These are phyloP conservation scores for Galeopsomyia nigrocyanea DNA, from an alignment of 2,888 invertebrate genomes.

Conservation along the genomic window DNA sequence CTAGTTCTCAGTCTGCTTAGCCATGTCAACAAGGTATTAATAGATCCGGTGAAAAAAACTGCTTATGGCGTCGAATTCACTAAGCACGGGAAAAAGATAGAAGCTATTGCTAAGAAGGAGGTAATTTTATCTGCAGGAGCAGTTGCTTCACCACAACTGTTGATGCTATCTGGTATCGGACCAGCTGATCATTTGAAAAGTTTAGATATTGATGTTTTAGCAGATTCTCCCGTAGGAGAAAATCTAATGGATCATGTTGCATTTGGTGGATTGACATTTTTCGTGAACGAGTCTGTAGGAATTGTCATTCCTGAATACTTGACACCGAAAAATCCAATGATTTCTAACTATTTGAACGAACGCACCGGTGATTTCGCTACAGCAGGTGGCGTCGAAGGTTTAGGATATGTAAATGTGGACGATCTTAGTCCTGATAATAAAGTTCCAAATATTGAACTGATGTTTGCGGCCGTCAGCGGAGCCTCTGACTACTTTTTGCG, in stretches of 20 bases:
- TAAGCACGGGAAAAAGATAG: no score
- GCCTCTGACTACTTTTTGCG: no score
- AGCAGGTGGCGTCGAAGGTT: conserved; percentile 77
- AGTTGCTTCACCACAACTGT: conserved; percentile 82
- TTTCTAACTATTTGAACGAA: conserved; percentile 70
- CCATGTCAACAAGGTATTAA: no score
- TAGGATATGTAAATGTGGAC: conserved; percentile 58
- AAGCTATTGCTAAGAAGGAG: conserved; percentile 74
- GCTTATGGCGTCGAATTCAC: no score
- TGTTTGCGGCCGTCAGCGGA: conserved; percentile 66
- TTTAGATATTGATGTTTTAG: conserved; percentile 71
- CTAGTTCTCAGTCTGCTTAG: no score
- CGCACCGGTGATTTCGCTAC: conserved; percentile 74
- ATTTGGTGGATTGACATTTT: conserved; percentile 74
- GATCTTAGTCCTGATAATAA: conserved; percentile 64
- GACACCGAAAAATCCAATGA: conserved; percentile 43
- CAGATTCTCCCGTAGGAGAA: conserved; percentile 76
- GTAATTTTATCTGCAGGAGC: conserved; percentile 83
- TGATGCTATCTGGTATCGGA: conserved; percentile 84
- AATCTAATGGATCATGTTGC: conserved; percentile 80
- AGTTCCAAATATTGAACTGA: conserved; percentile 80
- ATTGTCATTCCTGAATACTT: conserved; percentile 35
- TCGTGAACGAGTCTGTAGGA: conserved; percentile 69
- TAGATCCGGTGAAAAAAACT: no score
- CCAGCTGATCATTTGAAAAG: conserved; percentile 74